phyloP scores from a whole-genome alignment of 2,888 invertebrate genomes.

The Chydorus sphaericus region DNA sequence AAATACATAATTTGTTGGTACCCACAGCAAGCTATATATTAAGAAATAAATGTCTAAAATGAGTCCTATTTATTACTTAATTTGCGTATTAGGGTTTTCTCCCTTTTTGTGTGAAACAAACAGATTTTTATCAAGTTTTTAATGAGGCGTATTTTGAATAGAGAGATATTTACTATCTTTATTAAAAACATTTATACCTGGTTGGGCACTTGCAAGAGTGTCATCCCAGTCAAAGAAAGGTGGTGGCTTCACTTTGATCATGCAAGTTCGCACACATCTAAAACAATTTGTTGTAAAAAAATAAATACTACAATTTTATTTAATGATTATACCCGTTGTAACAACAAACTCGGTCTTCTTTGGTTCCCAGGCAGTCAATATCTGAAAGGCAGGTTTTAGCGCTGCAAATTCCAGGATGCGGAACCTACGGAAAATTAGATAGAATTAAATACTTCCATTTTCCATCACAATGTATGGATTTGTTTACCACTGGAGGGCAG shows the following conservation, averaged over 20 bases:
- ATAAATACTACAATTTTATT: background rate
- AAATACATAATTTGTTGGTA: no score
- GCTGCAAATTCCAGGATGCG: background rate
- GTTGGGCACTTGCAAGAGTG: background rate
- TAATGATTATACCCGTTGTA: background rate
- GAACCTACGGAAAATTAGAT: no score
- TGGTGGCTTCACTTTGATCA: constrained; percentile 7
- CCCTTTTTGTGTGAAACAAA: no score
- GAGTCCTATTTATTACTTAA: background rate
- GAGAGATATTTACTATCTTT: background rate
- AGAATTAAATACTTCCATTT: no score
- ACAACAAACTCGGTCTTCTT: constrained; percentile 2
- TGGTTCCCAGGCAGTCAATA: background rate
- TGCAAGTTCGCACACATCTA: constrained; percentile 6
- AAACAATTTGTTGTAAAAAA: no score
- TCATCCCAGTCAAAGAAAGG: constrained; percentile 7
- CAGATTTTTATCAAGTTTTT: no score
- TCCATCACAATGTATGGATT: background rate
- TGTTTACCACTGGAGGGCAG: background rate
- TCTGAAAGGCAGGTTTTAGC: constrained; percentile 6
- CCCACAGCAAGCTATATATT: no score
- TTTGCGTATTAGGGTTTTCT: background rate
- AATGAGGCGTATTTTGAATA: background rate
- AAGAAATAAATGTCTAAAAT: no score
- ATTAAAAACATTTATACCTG: background rate